Conservation (phyloP, 2,888 invertebrate species). For the Pachydiplax longipennis region DNA sequence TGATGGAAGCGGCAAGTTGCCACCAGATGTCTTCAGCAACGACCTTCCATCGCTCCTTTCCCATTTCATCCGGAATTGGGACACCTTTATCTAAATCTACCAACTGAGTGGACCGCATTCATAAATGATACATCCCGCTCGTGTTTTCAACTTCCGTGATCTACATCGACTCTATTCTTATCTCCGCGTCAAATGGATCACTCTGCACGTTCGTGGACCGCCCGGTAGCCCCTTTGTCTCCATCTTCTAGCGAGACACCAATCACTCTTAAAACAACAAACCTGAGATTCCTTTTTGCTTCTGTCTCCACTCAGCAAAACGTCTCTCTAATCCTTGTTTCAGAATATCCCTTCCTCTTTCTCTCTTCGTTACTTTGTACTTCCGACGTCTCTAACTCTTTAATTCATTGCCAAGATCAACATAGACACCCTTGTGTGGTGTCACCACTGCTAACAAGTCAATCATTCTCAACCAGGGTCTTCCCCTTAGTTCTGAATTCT, state of each 20-base stretch:
- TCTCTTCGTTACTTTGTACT: neutral
- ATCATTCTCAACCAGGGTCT: neutral
- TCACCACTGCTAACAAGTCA: conserved; percentile 25
- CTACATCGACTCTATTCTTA: neutral
- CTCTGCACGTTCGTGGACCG: neutral
- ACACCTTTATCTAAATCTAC: too few species aligned
- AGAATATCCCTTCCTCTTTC: neutral
- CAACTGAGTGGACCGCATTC: too few species aligned
- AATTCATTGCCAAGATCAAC: conserved; percentile 22
- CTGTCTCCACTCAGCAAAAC: neutral
- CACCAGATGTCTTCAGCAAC: too few species aligned
- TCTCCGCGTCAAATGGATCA: neutral
- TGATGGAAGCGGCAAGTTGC: too few species aligned
- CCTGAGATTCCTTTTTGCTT: neutral
- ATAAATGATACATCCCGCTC: too few species aligned
- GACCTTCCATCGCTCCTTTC: too few species aligned
- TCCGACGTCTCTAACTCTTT: neutral
- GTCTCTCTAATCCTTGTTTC: neutral
- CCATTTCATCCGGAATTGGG: too few species aligned
- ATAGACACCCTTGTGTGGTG: neutral
- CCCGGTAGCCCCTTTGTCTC: neutral
- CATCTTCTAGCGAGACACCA: neutral
- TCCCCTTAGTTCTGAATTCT: neutral
- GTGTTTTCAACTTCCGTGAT: too few species aligned
- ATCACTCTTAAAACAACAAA: conserved; percentile 1